Base-by-base conservation (phyloP, 2,888 invertebrate species). In the Eumacrocentrus americanus region DNA sequence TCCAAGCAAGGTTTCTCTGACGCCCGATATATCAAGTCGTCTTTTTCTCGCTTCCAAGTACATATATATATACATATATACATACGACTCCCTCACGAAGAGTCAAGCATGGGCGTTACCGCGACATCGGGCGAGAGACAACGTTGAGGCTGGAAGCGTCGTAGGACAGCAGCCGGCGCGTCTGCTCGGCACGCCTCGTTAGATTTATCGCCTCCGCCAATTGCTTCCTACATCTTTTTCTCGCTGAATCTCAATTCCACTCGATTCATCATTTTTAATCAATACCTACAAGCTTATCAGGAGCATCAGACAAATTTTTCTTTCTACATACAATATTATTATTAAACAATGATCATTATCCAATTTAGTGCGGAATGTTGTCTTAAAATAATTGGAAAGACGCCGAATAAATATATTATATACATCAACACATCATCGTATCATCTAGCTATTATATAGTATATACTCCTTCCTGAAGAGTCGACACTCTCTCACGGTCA, bases 141-240 rank as follows among this genome's bases (percentile, higher is more conserved):
- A 46, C 42, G 55, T 60, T 48, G 47, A 53, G 58, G 53, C 20
- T 52, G 52, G 42, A 34, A 34, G 12, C 47, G 48, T 60, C 48
- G 47, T 29, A 54, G 48, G 42, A 54, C 54, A 60, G 60, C 60
- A 60, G 37, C 51, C 60, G 47, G 59, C 55, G 57, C 57, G 59
- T 74, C 72, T 68, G 37, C 69, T 71, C 67, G 70, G 71, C 70
- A 71, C 76, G 71, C 72, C 73, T 72, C 67, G 71, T 70, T 67
- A 68, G 69, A 76, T 77, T 77, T 76, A 77, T 75, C 65, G 70
- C 71, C 63, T 66, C 29, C 62, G 58, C 60, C 62, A 70, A 66
- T 60, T 60, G 62, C 60, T 57, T 53, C 46, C 44, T 59, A 60
- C 57, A 56, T 54, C 48, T 60, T 51, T 51, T 35, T 63, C 57